Evolutionary conservation across 2,113 vertebrate species (phyloP).

Genomic region (Siphamia tubifer): DNA sequence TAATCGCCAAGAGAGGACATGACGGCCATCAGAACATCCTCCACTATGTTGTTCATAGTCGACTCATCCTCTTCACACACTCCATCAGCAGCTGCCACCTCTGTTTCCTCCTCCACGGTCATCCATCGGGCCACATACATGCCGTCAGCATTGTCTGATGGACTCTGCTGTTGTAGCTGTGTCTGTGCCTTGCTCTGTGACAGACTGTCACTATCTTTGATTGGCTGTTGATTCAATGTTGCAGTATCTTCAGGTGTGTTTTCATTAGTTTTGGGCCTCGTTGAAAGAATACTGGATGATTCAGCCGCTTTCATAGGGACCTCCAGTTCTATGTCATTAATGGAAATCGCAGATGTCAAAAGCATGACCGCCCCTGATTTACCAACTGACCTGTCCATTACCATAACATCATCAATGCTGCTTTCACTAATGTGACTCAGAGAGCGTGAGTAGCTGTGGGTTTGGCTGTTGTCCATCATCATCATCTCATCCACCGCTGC

Average conservation of each 20-base stretch:
- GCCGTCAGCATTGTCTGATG: slow-evolving; percentile 13
- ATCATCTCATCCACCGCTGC: slow-evolving; percentile 6
- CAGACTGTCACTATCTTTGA: too few relatives aligned
- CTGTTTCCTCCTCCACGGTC: slow-evolving; percentile 54
- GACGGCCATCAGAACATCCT: slow-evolving; percentile 84
- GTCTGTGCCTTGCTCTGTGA: too few relatives aligned
- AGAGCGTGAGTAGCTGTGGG: slow-evolving; percentile 82
- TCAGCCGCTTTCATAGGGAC: slow-evolving; percentile 19
- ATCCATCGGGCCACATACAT: slow-evolving; percentile 36
- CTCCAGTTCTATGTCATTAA: slow-evolving; percentile 59
- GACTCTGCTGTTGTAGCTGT: neutral
- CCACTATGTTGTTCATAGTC: slow-evolving; percentile 78
- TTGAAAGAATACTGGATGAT: neutral
- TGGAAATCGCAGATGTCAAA: slow-evolving; percentile 34
- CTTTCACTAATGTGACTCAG: slow-evolving; percentile 95
- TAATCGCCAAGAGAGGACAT: slow-evolving; percentile 91
- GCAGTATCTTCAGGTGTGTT: neutral
- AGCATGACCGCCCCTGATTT: slow-evolving; percentile 43
- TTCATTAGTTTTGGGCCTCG: too few relatives aligned
- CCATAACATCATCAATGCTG: slow-evolving; percentile 79
- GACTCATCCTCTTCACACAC: neutral
- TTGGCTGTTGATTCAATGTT: neutral
- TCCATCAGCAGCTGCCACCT: slow-evolving; percentile 3
- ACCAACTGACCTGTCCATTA: slow-evolving; percentile 48
- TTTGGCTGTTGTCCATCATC: slow-evolving; percentile 80